Conservation (phyloP, 1,140 invertebrate species). For the Heliconius himera region DNA sequence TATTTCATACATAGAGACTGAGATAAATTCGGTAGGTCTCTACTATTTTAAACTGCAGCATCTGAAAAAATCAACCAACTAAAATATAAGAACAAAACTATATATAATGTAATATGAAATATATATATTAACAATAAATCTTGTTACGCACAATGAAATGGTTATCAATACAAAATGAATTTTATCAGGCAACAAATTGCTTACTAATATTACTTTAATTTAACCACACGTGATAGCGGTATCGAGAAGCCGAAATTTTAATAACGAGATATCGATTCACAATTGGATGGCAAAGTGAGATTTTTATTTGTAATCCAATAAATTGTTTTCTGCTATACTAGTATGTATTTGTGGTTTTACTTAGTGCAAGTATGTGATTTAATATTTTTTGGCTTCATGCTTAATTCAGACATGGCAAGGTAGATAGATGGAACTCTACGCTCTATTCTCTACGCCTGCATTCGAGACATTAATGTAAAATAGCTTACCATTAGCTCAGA, state of each 20-base stretch:
- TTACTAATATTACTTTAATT: slow-evolving; percentile 27
- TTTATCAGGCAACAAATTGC: slow-evolving; percentile 28
- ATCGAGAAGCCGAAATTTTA: slow-evolving; percentile 26
- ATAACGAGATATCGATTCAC: slow-evolving; percentile 44
- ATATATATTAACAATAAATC: background rate
- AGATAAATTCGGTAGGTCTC: no score
- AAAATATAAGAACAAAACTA: no score
- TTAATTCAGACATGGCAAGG: no score
- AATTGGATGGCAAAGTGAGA: slow-evolving; percentile 39
- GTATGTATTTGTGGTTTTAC: background rate
- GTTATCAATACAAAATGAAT: slow-evolving; percentile 27
- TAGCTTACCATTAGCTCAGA: no score
- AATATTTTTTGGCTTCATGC: background rate
- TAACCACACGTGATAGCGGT: slow-evolving; percentile 19
- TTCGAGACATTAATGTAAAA: no score
- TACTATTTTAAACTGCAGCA: no score
- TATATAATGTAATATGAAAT: background rate
- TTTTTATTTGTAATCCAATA: slow-evolving; percentile 55
- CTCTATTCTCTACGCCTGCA: no score
- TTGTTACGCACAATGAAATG: background rate
- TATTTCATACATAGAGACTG: no score
- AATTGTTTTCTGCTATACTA: slow-evolving; percentile 43
- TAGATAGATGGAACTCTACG: no score
- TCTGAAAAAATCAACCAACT: no score
- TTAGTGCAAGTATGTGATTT: background rate